Evolutionary conservation across 2,797 vertebrate genomes (phyloP).

Genomic region (Serranus cabrilla): DNA sequence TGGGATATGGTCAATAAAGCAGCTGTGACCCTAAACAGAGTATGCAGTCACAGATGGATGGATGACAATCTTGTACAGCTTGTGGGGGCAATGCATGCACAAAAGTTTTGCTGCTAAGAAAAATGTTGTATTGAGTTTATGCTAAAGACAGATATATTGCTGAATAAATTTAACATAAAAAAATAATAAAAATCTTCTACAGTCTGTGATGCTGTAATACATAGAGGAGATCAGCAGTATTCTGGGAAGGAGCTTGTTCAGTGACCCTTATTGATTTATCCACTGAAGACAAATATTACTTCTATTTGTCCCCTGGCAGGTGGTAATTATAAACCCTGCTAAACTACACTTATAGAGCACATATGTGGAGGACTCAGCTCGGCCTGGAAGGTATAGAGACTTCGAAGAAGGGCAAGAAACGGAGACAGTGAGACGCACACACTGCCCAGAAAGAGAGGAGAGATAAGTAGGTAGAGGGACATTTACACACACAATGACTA

Average conservation of each 20-base stretch:
- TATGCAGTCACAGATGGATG: conserved; percentile 7
- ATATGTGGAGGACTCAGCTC: conserved; percentile 12
- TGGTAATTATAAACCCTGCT: conserved; percentile 20
- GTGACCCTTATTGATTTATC: conserved; percentile 38
- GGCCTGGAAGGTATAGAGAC: conserved; percentile 28
- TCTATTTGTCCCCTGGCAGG: conserved; percentile 23
- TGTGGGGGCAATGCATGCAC: background rate
- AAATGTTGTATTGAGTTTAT: background rate
- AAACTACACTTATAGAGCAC: conserved; percentile 9
- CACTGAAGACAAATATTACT: conserved; percentile 37
- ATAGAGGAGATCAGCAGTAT: conserved; percentile 5
- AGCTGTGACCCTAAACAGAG: conserved; percentile 34
- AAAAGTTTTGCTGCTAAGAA: background rate
- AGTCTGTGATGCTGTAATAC: background rate
- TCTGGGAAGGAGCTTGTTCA: conserved; percentile 34
- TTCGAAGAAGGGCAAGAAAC: conserved; percentile 21
- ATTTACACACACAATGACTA: conserved; percentile 73
- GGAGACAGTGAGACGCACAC: conserved; percentile 27
- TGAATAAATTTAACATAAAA: background rate
- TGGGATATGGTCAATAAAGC: conserved; percentile 33
- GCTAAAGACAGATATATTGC: background rate
- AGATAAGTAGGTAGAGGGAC: conserved; percentile 44
- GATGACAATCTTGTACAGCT: background rate
- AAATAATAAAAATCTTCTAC: background rate
- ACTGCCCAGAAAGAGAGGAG: conserved; percentile 24